phyloP scores from a whole-genome alignment of 2,888 invertebrate genomes.

The Matsumyia berberina region DNA sequence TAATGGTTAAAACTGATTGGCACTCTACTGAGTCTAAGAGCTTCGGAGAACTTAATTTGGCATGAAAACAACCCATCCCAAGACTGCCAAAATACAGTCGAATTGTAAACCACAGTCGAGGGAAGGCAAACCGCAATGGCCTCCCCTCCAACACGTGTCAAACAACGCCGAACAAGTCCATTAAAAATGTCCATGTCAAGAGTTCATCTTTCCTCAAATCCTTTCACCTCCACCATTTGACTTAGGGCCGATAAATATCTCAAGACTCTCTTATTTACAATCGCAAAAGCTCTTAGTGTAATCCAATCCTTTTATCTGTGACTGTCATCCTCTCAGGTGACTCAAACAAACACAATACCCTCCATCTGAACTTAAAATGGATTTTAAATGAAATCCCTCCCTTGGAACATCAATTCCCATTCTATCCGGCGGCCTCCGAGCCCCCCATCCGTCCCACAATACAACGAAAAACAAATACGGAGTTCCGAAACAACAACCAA shows the following conservation, averaged over 20 bases:
- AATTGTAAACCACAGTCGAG: too few relatives aligned
- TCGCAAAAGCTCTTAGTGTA: slow-evolving; percentile 14
- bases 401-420: slow-evolving; percentile 46
- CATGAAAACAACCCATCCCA: too few relatives aligned
- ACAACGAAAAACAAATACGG: slow-evolving; percentile 46
- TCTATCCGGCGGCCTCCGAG: background rate
- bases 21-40: too few relatives aligned
- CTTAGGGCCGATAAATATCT: background rate
- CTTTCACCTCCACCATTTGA: background rate
- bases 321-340: slow-evolving; percentile 9
- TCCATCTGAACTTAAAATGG: slow-evolving; percentile 26
- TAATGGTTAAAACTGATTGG: too few relatives aligned
- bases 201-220: background rate
- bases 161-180: background rate
- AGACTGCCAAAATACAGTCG: too few relatives aligned
- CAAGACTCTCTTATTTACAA: slow-evolving; percentile 3
- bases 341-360: background rate
- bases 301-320: slow-evolving; percentile 27
- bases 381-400: slow-evolving; percentile 41
- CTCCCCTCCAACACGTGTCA: background rate
- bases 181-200: background rate
- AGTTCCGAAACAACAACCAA: slow-evolving; percentile 38
- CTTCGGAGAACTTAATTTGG: too few relatives aligned
- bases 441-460: background rate
- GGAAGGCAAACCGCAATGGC: too few relatives aligned